phyloP scores from a whole-genome alignment of 2,113 vertebrate species.

The Lophura nycthemera region DNA sequence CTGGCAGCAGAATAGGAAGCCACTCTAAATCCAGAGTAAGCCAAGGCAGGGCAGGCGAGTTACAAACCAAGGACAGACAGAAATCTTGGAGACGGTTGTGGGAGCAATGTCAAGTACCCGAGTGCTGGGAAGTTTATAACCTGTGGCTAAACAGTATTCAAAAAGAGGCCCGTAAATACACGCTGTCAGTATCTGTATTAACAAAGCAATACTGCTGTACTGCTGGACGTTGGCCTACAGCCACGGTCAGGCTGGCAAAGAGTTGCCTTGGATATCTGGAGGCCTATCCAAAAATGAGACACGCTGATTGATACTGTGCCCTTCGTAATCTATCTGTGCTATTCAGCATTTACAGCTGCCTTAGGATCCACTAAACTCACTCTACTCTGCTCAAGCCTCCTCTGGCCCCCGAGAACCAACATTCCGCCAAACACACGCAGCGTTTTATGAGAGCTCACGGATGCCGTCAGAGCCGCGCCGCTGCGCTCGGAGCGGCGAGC shows the following conservation, averaged over 20 bases:
- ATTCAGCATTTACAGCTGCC: neutral
- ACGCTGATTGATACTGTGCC: neutral
- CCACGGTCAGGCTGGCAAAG: constrained; percentile 17
- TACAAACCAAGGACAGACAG: neutral
- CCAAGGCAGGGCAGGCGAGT: neutral
- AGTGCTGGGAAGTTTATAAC: neutral
- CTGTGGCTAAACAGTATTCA: neutral
- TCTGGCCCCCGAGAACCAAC: neutral
- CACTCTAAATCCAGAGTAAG: neutral
- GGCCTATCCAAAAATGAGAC: neutral
- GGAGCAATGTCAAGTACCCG: neutral
- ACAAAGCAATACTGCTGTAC: neutral
- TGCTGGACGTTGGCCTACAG: constrained; percentile 41
- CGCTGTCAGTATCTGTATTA: no score
- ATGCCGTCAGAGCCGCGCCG: neutral
- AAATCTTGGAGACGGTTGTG: neutral
- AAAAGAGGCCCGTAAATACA: neutral
- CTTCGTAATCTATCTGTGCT: neutral
- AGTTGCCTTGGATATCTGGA: constrained; percentile 39
- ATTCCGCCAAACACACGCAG: neutral
- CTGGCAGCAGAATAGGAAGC: neutral
- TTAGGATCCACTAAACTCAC: neutral
- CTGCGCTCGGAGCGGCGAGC: neutral
- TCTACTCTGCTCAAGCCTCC: neutral
- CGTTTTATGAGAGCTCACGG: neutral